phyloP scores from a whole-genome alignment of 2,113 vertebrate species.

The Ifrita kowaldi region DNA sequence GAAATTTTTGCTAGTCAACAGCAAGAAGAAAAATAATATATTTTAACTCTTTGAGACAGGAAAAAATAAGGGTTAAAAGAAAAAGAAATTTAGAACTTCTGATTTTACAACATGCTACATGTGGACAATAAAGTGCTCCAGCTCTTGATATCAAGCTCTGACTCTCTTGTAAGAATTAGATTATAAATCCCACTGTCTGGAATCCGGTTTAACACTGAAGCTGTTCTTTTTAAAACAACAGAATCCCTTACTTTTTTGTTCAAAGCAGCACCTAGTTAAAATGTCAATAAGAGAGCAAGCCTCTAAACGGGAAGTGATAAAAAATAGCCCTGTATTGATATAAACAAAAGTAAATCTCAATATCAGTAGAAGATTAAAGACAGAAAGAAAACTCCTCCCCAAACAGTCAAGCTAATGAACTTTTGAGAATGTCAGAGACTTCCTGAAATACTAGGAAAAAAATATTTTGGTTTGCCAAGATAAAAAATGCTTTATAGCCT shows the following conservation, averaged over 20 bases:
- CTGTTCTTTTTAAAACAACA: neutral
- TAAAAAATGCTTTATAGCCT: slow-evolving; percentile 23
- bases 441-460: slow-evolving; percentile 23
- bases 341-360: neutral
- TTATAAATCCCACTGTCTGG: neutral
- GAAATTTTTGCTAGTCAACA: neutral
- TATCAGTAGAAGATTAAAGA: neutral
- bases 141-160: neutral
- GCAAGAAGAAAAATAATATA: neutral
- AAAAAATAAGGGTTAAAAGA: neutral
- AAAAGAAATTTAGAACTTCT: neutral
- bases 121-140: neutral
- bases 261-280: neutral
- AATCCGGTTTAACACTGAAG: neutral
- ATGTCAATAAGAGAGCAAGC: neutral
- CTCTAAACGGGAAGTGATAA: neutral
- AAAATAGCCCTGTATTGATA: neutral
- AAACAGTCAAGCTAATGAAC: slow-evolving; percentile 11
- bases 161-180: neutral
- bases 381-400: neutral
- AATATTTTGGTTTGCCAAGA: neutral
- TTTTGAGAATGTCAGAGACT: neutral
- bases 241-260: neutral
- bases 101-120: neutral
- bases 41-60: neutral